Conservation (phyloP, 92 coral and sea anemone genomes). For the Porites cylindrica region DNA sequence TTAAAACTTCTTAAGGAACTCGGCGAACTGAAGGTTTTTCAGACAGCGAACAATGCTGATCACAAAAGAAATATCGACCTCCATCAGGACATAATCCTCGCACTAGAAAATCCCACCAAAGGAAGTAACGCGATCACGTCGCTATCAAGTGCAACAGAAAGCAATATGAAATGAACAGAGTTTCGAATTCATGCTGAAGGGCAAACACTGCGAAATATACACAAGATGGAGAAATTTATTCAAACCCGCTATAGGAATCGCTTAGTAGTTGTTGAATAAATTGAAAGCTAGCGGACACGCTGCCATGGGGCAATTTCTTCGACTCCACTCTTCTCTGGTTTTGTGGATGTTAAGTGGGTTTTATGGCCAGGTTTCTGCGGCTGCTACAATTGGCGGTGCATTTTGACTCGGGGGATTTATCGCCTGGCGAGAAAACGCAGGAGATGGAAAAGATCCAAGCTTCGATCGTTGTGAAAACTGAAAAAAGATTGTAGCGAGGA, state of each 20-base stretch:
- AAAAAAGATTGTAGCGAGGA: background rate
- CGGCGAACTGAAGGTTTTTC: conserved; percentile 95
- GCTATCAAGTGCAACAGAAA: conserved; percentile 7
- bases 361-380: conserved; percentile 18
- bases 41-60: conserved; percentile 81
- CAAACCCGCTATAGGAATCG: background rate
- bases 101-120: conserved; percentile 93
- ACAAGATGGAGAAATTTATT: conserved; percentile 22
- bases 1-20: conserved; percentile 91
- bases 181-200: conserved; percentile 16
- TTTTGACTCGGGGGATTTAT: conserved; percentile 16
- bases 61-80: conserved; percentile 78
- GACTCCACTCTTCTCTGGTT: conserved; percentile 5
- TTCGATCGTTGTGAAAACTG: conserved; percentile 11
- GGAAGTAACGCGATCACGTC: conserved; percentile 49
- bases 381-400: background rate
- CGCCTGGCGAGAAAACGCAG: background rate
- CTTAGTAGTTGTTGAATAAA: background rate
- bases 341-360: conserved; percentile 14
- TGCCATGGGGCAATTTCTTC: background rate
- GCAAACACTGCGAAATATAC: no score
- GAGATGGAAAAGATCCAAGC: conserved; percentile 4
- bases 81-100: conserved; percentile 88
- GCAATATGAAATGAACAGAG: conserved; percentile 56
- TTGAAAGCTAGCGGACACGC: background rate